Evolutionary conservation across 2,797 vertebrate species (phyloP).

Genomic region (Trichosurus vulpecula): DNA sequence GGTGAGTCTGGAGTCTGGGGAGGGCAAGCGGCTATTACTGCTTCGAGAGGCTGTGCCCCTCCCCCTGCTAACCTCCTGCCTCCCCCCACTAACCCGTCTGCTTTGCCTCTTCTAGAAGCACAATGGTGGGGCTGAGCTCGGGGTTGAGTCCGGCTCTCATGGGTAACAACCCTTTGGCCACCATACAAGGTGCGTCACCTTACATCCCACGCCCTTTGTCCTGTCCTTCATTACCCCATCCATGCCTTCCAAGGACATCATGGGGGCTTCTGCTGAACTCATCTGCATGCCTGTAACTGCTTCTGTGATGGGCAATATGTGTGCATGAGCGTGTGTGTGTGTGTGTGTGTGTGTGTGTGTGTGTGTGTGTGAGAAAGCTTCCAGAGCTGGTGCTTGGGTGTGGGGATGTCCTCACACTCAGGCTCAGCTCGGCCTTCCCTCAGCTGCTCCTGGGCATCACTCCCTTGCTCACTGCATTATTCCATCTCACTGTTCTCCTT

Average conservation of each 20-base stretch:
- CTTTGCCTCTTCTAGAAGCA: conserved; percentile 90
- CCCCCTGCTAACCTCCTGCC: not conserved
- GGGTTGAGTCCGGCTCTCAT: conserved; percentile 95
- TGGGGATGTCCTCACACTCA: not conserved
- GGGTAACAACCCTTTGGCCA: conserved; percentile 95
- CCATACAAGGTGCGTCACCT: conserved; percentile 94
- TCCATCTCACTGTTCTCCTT: conserved; percentile 43
- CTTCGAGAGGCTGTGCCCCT: conserved; percentile 23
- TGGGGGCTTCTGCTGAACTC: not conserved
- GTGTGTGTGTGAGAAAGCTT: not conserved
- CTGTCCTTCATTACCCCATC: conserved; percentile 36
- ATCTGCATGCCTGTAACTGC: not conserved
- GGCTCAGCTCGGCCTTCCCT: conserved; percentile 17
- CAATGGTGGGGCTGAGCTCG: conserved; percentile 95
- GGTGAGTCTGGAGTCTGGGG: conserved; percentile 85
- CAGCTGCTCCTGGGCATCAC: conserved; percentile 61
- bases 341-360: no score
- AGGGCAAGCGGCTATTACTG: conserved; percentile 22
- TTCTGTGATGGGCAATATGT: not conserved
- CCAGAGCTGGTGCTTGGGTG: not conserved
- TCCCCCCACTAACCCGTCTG: conserved; percentile 74
- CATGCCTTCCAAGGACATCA: not conserved
- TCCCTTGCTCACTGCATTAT: conserved; percentile 60
- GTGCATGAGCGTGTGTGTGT: not conserved
- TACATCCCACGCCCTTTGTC: conserved; percentile 60